phyloP scores from a whole-genome alignment of 2,888 invertebrate genomes.

The Theodoxus fluviatilis region DNA sequence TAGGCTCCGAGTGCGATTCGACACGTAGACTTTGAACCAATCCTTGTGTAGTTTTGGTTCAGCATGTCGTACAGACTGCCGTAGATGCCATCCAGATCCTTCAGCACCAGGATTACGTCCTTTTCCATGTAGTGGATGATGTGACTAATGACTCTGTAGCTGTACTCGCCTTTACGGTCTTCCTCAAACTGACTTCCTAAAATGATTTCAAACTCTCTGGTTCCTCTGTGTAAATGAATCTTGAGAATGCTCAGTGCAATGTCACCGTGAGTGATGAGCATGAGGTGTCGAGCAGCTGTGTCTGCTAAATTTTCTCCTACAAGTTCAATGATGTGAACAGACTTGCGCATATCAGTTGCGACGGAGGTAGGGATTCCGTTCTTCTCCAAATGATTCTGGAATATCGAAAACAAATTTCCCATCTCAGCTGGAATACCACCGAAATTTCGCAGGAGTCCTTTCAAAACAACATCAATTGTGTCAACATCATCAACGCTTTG shows the following conservation, averaged over 20 bases:
- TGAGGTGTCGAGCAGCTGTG: conserved; percentile 27
- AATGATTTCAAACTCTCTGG: conserved; percentile 24
- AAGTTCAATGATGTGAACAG: conserved; percentile 10
- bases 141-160: conserved; percentile 29
- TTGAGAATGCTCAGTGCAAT: conserved; percentile 28
- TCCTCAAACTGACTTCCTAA: conserved; percentile 30
- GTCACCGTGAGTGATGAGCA: conserved; percentile 31
- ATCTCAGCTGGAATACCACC: conserved; percentile 21
- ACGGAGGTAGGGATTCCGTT: neutral
- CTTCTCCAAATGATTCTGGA: conserved; percentile 10
- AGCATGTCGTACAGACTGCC: conserved; percentile 41
- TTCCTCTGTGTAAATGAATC: conserved; percentile 14
- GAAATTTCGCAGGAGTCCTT: conserved; percentile 30
- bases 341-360: neutral
- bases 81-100: conserved; percentile 33
- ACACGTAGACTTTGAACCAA: conserved; percentile 26
- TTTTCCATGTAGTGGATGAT: conserved; percentile 33
- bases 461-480: neutral
- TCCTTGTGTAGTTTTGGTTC: conserved; percentile 32
- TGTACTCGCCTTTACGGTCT: conserved; percentile 30
- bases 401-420: neutral
- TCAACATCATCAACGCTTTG: neutral
- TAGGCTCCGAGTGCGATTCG: conserved; percentile 30
- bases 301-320: conserved; percentile 28
- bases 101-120: conserved; percentile 28